Conservation (phyloP, 2,113 vertebrate genomes). For the Zosterops borbonicus region DNA sequence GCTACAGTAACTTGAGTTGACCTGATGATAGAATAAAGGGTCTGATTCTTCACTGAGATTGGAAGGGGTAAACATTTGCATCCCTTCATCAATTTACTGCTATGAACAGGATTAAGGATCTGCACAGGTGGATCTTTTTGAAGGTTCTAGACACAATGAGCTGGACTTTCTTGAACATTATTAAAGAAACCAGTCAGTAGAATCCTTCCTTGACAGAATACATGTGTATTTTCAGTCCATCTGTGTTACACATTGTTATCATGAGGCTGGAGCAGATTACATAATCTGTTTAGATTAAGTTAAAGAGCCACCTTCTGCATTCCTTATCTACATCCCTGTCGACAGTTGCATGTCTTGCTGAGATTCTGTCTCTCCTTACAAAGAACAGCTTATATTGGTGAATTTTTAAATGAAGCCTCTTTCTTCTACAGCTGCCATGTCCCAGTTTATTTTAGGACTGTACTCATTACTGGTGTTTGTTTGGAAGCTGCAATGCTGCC, state of each 20-base stretch:
- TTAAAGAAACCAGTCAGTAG: not conserved
- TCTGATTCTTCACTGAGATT: not conserved
- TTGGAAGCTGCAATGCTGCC: not conserved
- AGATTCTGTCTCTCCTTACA: not conserved
- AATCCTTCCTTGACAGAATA: not conserved
- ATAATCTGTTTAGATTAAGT: not conserved
- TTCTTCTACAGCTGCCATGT: not conserved
- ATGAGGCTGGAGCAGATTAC: not conserved
- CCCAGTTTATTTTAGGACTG: not conserved
- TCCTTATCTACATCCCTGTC: not conserved
- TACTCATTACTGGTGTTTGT: not conserved
- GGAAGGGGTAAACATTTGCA: not conserved
- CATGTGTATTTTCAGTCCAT: not conserved
- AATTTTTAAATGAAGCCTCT: not conserved
- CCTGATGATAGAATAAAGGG: not conserved
- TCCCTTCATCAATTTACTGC: not conserved
- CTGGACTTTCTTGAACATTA: not conserved
- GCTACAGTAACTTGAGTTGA: not conserved
- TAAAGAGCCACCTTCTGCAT: not conserved
- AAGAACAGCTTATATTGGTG: not conserved
- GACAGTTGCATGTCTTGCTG: not conserved
- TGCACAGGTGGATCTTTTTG: not conserved
- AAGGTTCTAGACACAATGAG: not conserved
- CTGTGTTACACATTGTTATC: not conserved
- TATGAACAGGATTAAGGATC: not conserved